A percentile compares a stretch with the other conserved stretches of the same genome.
phyloP scores from a whole-genome alignment of 2,113 vertebrate genomes.

The Nesogale talazaci region DNA sequence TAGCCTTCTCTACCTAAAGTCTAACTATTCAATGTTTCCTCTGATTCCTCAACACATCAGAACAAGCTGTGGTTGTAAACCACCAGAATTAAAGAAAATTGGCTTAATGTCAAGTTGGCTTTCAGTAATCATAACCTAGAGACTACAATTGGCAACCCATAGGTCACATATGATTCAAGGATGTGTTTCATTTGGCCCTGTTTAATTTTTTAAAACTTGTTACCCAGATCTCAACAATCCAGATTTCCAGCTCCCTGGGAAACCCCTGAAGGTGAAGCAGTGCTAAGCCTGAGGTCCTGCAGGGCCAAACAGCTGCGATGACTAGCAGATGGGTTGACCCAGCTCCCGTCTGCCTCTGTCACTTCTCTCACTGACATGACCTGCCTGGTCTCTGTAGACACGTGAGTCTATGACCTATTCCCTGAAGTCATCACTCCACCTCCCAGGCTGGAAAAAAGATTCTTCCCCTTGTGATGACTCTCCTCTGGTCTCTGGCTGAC shows the following conservation, averaged over 20 bases:
- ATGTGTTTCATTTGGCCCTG: neutral
- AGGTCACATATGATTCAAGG: neutral
- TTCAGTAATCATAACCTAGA: neutral
- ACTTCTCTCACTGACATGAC: neutral
- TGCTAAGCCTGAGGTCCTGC: too few relatives aligned
- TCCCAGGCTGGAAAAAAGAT: neutral
- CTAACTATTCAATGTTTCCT: neutral
- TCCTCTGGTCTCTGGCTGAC: neutral
- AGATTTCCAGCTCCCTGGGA: neutral
- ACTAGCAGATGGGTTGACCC: neutral
- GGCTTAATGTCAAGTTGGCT: neutral
- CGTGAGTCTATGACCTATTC: neutral
- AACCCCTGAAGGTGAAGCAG: rapidly evolving
- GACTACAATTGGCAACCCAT: neutral
- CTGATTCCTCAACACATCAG: neutral
- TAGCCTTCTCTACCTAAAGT: neutral
- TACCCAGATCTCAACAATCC: neutral
- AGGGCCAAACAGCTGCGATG: neutral
- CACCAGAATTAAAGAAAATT: neutral
- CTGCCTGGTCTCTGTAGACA: neutral
- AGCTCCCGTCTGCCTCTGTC: neutral
- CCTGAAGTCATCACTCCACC: neutral
- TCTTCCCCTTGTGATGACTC: neutral
- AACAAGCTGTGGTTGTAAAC: neutral
- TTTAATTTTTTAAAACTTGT: constrained; percentile 54